Percentiles rank a stretch among this genome's conserved stretches.
Evolutionary conservation across 1,140 invertebrate genomes (phyloP).

Genomic region (Ceratosolen solmsi): DNA sequence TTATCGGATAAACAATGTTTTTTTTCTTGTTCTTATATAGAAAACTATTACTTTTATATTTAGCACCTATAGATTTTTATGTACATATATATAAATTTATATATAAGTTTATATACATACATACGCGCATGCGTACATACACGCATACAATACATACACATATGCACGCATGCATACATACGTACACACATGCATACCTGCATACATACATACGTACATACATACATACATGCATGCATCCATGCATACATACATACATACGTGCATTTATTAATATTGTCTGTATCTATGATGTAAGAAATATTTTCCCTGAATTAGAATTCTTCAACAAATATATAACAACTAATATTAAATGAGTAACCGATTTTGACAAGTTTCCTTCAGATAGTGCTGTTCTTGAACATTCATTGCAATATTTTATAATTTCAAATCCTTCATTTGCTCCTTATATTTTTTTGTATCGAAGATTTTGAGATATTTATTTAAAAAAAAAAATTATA

Average conservation of each 20-base stretch:
- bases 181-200: background rate
- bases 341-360: background rate
- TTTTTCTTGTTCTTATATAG: constrained; percentile 25
- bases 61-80: background rate
- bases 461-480: background rate
- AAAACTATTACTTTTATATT: constrained; percentile 28
- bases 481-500: no score
- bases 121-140: background rate
- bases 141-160: no score
- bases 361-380: background rate
- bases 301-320: background rate
- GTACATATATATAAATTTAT: constrained; percentile 7
- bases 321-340: background rate
- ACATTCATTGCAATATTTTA: background rate
- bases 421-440: background rate
- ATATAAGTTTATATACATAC: background rate
- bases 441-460: background rate
- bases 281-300: background rate
- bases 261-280: background rate
- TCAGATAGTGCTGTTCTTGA: background rate
- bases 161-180: background rate
- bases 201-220: background rate
- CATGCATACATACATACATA: background rate
- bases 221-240: background rate
- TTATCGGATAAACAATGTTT: constrained; percentile 12